Evolutionary conservation across 2,888 invertebrate species (phyloP).

Genomic region (Andrena fulva): DNA sequence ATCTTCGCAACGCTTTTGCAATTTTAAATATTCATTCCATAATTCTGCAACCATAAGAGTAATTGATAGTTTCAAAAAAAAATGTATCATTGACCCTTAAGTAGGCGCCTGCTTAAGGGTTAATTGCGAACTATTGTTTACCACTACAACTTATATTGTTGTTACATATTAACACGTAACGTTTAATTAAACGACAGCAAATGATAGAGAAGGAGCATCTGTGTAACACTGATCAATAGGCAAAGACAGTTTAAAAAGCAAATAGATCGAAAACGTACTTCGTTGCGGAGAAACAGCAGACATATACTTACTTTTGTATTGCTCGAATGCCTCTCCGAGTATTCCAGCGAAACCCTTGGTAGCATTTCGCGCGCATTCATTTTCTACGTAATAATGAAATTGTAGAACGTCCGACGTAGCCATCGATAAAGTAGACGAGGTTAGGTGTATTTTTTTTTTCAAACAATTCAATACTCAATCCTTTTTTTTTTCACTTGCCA

Average conservation of each 20-base stretch:
- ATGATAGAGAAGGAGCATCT: not conserved
- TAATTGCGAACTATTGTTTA: not conserved
- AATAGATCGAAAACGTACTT: not conserved
- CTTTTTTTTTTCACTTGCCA: constrained; percentile 38
- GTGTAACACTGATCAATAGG: not conserved
- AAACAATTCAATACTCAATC: constrained; percentile 33
- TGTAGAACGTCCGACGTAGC: constrained; percentile 54
- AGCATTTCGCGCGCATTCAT: constrained; percentile 63
- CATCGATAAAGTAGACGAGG: constrained; percentile 49
- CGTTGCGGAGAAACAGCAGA: constrained; percentile 2
- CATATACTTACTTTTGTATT: constrained; percentile 76
- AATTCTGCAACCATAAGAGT: constrained; percentile 66
- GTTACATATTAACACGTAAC: not conserved
- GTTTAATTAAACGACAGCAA: not conserved
- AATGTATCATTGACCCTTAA: not conserved
- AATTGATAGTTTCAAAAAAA: not conserved
- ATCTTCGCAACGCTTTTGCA: constrained; percentile 45
- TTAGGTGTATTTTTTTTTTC: constrained; percentile 55
- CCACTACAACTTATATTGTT: not conserved
- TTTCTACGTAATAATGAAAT: constrained; percentile 60
- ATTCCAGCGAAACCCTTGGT: constrained; percentile 63
- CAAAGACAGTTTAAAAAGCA: not conserved
- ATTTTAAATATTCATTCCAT: constrained; percentile 65
- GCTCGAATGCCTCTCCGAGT: constrained; percentile 63
- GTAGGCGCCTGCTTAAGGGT: too few species aligned